A percentile compares a stretch with the other conserved stretches of the same genome.
Evolutionary conservation across 2,888 invertebrate species (phyloP).

Genomic region (Nysson spinosus): DNA sequence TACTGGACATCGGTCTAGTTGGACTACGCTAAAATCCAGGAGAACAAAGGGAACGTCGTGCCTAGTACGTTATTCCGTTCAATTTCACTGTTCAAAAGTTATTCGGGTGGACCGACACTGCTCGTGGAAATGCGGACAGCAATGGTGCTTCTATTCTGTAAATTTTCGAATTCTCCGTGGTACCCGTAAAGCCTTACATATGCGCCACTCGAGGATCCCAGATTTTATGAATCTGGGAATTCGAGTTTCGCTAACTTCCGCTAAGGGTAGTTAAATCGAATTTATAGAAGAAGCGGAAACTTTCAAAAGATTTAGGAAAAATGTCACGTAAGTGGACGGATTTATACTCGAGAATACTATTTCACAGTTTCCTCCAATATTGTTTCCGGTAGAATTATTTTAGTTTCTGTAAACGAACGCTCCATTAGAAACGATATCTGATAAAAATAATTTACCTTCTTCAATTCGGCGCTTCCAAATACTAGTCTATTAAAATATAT

Average conservation of each 20-base stretch:
- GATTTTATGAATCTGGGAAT: slow-evolving; percentile 42
- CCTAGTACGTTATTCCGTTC: slow-evolving; percentile 59
- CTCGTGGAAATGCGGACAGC: slow-evolving; percentile 45
- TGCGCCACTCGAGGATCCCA: slow-evolving; percentile 12
- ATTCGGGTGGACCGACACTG: slow-evolving; percentile 32
- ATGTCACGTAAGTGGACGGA: no score
- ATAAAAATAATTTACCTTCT: no score
- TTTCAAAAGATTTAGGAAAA: neutral
- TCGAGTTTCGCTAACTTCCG: slow-evolving; percentile 10
- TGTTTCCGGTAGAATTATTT: no score
- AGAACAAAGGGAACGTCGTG: slow-evolving; percentile 58
- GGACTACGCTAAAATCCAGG: slow-evolving; percentile 45
- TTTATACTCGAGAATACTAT: no score
- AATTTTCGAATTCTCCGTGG: slow-evolving; percentile 54
- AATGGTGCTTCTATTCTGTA: slow-evolving; percentile 48
- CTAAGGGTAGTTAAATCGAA: slow-evolving; percentile 25
- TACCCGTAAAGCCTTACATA: slow-evolving; percentile 35
- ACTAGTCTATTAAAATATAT: no score
- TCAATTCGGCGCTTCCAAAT: no score
- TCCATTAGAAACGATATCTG: no score
- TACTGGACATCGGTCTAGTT: slow-evolving; percentile 46
- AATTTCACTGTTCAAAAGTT: slow-evolving; percentile 57
- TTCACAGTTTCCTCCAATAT: no score
- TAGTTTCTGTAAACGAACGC: no score
- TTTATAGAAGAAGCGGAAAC: neutral